Conservation (phyloP, 2,888 invertebrate species). For the Pyrgus malvae region DNA sequence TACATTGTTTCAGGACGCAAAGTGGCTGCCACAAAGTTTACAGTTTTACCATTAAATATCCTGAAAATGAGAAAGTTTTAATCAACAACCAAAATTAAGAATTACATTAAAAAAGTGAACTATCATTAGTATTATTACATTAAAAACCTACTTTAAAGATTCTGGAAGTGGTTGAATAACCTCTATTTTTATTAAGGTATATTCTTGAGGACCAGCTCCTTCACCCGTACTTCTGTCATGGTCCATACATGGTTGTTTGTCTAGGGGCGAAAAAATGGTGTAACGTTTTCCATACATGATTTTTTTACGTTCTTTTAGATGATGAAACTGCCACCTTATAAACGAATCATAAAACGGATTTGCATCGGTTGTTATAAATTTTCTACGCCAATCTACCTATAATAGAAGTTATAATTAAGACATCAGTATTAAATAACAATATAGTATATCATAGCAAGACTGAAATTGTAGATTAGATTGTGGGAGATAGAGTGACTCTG, state of each 20-base stretch:
- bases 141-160: conserved; percentile 81
- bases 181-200: conserved; percentile 97
- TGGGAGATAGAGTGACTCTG: no score
- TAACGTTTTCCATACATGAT: conserved; percentile 98
- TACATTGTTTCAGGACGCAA: conserved; percentile 99
- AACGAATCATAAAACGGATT: conserved; percentile 99
- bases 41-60: conserved; percentile 72
- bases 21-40: conserved; percentile 97
- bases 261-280: conserved; percentile 97
- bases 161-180: conserved; percentile 87
- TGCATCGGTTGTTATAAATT: conserved; percentile 98
- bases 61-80: conserved; percentile 48
- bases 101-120: neutral
- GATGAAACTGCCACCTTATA: conserved; percentile 97
- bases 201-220: conserved; percentile 99
- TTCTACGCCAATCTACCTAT: conserved; percentile 98
- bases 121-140: neutral
- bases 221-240: conserved; percentile 98
- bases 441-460: no score
- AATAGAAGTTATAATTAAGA: conserved; percentile 25
- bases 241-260: conserved; percentile 99
- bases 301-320: conserved; percentile 92
- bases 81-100: no score
- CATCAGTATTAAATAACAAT: neutral
- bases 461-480: no score